Conservation (phyloP, 2,888 invertebrate species). For the Tipula unca region DNA sequence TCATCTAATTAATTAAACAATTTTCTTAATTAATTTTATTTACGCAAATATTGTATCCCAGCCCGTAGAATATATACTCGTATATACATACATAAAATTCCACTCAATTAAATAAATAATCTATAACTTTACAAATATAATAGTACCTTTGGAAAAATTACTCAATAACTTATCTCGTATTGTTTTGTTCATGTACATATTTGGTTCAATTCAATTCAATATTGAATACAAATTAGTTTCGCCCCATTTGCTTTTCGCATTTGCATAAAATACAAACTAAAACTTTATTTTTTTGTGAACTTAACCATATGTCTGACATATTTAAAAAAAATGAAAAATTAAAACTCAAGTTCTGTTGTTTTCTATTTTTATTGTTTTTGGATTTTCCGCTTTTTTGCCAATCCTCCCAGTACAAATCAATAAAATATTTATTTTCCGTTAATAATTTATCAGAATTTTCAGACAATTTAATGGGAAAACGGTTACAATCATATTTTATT, state of each 20-base stretch:
- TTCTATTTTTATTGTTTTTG: not conserved
- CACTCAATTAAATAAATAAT: too few relatives aligned
- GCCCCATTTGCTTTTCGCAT: not conserved
- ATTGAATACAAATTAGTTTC: not conserved
- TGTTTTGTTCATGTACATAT: too few relatives aligned
- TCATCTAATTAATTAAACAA: too few relatives aligned
- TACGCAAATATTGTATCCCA: too few relatives aligned
- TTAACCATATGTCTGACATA: not conserved
- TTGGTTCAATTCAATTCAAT: too few relatives aligned
- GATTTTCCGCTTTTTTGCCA: not conserved
- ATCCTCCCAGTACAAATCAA: not conserved
- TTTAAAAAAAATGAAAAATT: not conserved
- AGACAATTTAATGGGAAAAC: not conserved
- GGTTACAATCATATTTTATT: constrained; percentile 2
- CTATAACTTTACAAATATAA: too few relatives aligned
- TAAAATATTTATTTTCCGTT: not conserved
- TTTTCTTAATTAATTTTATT: too few relatives aligned
- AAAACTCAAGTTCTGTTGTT: not conserved
- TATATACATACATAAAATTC: too few relatives aligned
- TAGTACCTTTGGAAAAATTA: too few relatives aligned
- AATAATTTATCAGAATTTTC: not conserved
- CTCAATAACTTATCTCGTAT: too few relatives aligned
- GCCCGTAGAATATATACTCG: too few relatives aligned
- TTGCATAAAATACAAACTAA: not conserved
- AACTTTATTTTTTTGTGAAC: not conserved